Evolutionary conservation across 1,140 invertebrate genomes (phyloP), one percentile per base, ranked within the genome.

Genomic region (Oppia nitens): DNA sequence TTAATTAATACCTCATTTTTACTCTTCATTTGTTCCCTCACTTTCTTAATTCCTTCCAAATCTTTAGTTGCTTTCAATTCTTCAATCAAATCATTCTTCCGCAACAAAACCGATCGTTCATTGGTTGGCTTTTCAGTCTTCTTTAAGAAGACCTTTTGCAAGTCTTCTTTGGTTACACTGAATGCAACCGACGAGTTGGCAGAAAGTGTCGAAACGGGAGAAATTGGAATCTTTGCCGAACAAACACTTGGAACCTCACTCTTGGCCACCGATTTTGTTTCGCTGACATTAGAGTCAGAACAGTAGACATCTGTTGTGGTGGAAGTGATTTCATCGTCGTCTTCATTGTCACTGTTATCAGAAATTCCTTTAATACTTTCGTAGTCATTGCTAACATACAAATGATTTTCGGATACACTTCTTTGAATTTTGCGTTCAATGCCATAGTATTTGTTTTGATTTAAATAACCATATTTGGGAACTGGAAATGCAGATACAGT

Each of bases 31-130:
- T 90, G 85, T 29, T 88, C 84, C 72, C 90, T 91, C 72, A 90
- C 72, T 69, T 91, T 90, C 69, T 83, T 87, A 40, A 91, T 87
- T 1, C 87, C 87, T 28, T 84, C 81, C 53, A 92, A 87, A 66
- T 90, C 85, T 70, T 85, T 88, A 0, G 86, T 87, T 72, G 85
- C 79, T 71, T 92, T 91, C 40, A 92, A 68, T 68, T 91, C 88
- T 21, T 86, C 87, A 52, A 91, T 92, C 23, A 92, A 71, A 68
- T 91, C 86, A 17, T 83, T 84, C 69, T 89, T 90, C 26, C 62
- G 59, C 2, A 23, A 21, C 45, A 23, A 26, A 32, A 59, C 29
- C 6, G n/a, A 53, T 21, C 48, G 14, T 51, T 3, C 57, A 28
- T 52, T 53, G 3, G 55, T 59, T 23, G 60, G 64, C 52, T 66